These are phyloP conservation scores for Peromyscus melanophrys DNA, from an alignment of 2,797 vertebrate genomes.

Conservation along the genomic window DNA sequence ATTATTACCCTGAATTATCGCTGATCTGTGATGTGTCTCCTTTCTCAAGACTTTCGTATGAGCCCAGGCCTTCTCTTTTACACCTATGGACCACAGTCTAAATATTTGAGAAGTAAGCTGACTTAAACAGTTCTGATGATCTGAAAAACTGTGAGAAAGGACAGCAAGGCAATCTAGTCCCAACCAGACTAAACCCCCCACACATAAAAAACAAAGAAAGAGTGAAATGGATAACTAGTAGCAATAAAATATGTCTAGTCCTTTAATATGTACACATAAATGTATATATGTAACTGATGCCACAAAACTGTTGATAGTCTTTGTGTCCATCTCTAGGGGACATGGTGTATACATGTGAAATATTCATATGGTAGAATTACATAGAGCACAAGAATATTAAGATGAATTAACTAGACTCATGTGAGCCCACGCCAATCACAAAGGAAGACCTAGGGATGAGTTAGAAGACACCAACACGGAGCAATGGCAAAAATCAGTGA, in stretches of 20 bases:
- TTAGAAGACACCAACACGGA: background rate
- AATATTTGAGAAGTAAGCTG: background rate
- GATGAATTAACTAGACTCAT: background rate
- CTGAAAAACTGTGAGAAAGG: background rate
- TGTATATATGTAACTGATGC: too few species aligned
- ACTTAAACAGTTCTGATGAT: background rate
- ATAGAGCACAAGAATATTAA: background rate
- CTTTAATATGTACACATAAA: background rate
- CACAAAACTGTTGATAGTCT: background rate
- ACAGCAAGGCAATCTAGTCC: background rate
- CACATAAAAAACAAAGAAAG: background rate
- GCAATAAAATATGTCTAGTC: constrained; percentile 31
- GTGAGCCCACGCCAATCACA: background rate
- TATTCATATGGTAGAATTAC: background rate
- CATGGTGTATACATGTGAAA: background rate
- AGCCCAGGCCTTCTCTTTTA: background rate
- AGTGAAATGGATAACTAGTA: background rate
- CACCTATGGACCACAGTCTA: background rate
- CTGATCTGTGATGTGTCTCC: background rate
- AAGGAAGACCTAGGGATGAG: background rate
- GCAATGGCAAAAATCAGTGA: background rate
- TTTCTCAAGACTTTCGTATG: background rate
- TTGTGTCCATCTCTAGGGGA: background rate
- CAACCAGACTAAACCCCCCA: background rate
- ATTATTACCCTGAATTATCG: background rate